A percentile compares a stretch with the other conserved stretches of the same genome.
phyloP scores from a whole-genome alignment of 2,113 vertebrate genomes.

The Orthonyx spaldingii region DNA sequence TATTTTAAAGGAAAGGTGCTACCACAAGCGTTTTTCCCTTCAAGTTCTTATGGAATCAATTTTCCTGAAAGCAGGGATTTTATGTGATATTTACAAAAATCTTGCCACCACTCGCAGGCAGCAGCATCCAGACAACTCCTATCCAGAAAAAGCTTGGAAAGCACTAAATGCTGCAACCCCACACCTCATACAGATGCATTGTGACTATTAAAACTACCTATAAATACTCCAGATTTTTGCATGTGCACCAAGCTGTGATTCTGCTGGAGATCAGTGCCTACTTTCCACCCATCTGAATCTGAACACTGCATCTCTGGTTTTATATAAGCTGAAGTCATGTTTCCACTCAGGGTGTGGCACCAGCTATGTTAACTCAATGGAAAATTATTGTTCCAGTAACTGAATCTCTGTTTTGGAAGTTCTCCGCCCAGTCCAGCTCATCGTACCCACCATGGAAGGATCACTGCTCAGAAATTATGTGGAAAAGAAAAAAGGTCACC shows the following conservation, averaged over 20 bases:
- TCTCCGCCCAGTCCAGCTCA: constrained; percentile 38
- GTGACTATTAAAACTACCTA: not conserved
- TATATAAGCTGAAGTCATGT: constrained; percentile 11
- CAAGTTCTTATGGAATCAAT: not conserved
- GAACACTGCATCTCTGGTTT: not conserved
- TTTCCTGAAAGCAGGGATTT: not conserved
- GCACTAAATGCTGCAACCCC: not conserved
- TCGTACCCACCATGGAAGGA: not conserved
- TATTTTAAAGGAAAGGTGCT: not conserved
- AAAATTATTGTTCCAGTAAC: constrained; percentile 55
- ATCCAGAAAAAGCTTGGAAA: not conserved
- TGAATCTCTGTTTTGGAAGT: not conserved
- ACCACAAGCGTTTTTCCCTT: not conserved
- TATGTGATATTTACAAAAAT: not conserved
- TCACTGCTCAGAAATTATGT: not conserved
- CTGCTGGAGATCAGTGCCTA: not conserved
- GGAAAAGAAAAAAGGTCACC: not conserved
- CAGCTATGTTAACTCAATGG: not conserved
- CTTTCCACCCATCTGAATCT: not conserved
- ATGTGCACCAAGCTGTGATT: not conserved
- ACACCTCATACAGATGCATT: not conserved
- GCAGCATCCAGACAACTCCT: not conserved
- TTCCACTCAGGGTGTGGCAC: constrained; percentile 29
- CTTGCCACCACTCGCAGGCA: not conserved
- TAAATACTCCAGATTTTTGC: not conserved